Percentiles rank a stretch among this genome's conserved stretches.
phyloP scores from a whole-genome alignment of 1,140 invertebrate genomes.

The Lordiphosa collinella region DNA sequence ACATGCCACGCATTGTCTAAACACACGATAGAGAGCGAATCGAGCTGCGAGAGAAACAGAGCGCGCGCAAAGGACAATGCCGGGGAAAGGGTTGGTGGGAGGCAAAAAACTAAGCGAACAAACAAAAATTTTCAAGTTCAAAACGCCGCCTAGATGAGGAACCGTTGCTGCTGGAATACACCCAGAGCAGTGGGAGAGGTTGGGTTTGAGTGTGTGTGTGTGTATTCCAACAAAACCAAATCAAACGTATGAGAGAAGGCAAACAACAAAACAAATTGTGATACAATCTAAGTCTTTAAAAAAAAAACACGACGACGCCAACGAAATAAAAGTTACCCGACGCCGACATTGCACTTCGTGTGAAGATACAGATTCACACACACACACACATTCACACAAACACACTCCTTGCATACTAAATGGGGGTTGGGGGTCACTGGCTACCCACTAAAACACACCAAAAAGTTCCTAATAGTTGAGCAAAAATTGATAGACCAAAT shows the following conservation, averaged over 20 bases:
- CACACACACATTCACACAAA: not conserved
- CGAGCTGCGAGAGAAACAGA: slow-evolving; percentile 13
- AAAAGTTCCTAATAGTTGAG: slow-evolving; percentile 29
- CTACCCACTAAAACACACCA: not conserved
- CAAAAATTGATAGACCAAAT: slow-evolving; percentile 45
- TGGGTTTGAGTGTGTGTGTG: not conserved
- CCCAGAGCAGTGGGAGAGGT: not conserved
- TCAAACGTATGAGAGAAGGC: slow-evolving; percentile 19
- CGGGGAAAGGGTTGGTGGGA: not conserved
- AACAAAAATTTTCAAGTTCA: slow-evolving; percentile 77
- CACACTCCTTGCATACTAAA: not conserved
- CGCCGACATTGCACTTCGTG: slow-evolving; percentile 28
- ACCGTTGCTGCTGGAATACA: not conserved
- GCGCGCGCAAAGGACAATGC: slow-evolving; percentile 5
- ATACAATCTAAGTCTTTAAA: too few species aligned
- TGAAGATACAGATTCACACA: slow-evolving; percentile 3
- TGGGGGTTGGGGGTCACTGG: not conserved
- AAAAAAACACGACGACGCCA: slow-evolving; percentile 14
- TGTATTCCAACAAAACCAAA: slow-evolving; percentile 17
- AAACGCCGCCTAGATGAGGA: slow-evolving; percentile 59
- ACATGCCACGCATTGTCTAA: slow-evolving; percentile 55
- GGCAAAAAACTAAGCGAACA: slow-evolving; percentile 46
- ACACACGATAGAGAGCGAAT: slow-evolving; percentile 15
- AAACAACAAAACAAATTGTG: slow-evolving; percentile 11
- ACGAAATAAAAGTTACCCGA: slow-evolving; percentile 21